A percentile compares a stretch with the other conserved stretches of the same genome.
Evolutionary conservation across 2,797 vertebrate species (phyloP).

Genomic region (Antrozous pallidus): DNA sequence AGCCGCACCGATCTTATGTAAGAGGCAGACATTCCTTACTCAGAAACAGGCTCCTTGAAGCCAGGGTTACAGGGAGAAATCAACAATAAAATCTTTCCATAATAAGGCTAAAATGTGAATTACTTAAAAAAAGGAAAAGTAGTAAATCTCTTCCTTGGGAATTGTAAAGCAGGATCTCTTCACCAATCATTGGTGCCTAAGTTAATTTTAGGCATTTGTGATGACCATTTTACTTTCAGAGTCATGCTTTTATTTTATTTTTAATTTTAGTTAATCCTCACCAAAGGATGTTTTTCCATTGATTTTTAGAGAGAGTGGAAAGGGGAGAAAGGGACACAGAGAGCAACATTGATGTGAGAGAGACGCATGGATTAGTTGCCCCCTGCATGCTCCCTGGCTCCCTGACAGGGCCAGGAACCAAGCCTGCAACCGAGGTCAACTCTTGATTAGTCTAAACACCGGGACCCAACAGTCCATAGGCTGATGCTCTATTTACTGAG

Average conservation of each 20-base stretch:
- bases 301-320: too few relatives aligned
- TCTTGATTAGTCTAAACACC: too few relatives aligned
- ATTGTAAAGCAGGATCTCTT: neutral
- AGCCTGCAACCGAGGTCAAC: too few relatives aligned
- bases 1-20: neutral
- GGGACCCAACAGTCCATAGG: too few relatives aligned
- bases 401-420: too few relatives aligned
- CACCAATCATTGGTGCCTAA: neutral
- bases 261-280: too few relatives aligned
- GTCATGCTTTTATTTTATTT: neutral
- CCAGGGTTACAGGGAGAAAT: neutral
- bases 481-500: too few relatives aligned
- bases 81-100: neutral
- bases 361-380: too few relatives aligned
- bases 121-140: neutral
- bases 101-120: neutral
- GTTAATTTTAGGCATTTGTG: neutral
- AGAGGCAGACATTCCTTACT: neutral
- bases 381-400: too few relatives aligned
- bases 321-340: too few relatives aligned
- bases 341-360: too few relatives aligned
- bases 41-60: neutral
- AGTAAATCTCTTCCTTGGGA: neutral
- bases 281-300: too few relatives aligned
- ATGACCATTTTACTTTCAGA: neutral